Percentiles rank a stretch among this genome's conserved stretches.
Evolutionary conservation across 2,888 invertebrate species (phyloP).

Genomic region (Seladonia tumulorum): DNA sequence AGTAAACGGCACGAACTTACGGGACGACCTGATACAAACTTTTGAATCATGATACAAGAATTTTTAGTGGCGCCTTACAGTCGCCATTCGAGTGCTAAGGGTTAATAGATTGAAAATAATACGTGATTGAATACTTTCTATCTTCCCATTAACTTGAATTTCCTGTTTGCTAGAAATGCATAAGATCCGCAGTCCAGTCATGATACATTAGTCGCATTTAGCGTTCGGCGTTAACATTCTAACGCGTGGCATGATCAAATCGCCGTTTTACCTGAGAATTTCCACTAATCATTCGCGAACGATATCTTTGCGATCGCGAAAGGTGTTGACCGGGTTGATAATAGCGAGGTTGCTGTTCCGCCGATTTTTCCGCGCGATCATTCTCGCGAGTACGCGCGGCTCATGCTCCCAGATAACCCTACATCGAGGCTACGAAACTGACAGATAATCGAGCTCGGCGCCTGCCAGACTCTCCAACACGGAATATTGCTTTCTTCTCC

Average conservation of each 20-base stretch:
- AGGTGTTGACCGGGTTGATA: not conserved
- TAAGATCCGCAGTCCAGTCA: not conserved
- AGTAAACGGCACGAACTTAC: too few species aligned
- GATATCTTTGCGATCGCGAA: not conserved
- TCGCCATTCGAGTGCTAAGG: too few species aligned
- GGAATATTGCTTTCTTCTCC: conserved; percentile 33
- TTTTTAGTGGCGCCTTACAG: too few species aligned
- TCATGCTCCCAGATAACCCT: conserved; percentile 62
- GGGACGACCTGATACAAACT: too few species aligned
- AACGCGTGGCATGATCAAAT: not conserved
- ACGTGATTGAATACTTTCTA: too few species aligned
- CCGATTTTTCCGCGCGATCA: not conserved
- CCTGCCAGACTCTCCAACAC: conserved; percentile 48
- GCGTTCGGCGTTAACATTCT: not conserved
- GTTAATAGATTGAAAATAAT: too few species aligned
- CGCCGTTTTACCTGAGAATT: not conserved
- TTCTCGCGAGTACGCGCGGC: conserved; percentile 11
- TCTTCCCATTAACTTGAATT: not conserved
- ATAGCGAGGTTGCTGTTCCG: not conserved
- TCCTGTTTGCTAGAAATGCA: not conserved
- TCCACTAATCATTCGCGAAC: not conserved
- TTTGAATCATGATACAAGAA: too few species aligned
- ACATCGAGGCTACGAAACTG: conserved; percentile 61
- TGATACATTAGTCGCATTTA: too few species aligned
- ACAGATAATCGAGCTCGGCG: conserved; percentile 58